These are phyloP conservation scores for Cynaeus angustus DNA, from an alignment of 2,888 invertebrate species.

Conservation along the genomic window DNA sequence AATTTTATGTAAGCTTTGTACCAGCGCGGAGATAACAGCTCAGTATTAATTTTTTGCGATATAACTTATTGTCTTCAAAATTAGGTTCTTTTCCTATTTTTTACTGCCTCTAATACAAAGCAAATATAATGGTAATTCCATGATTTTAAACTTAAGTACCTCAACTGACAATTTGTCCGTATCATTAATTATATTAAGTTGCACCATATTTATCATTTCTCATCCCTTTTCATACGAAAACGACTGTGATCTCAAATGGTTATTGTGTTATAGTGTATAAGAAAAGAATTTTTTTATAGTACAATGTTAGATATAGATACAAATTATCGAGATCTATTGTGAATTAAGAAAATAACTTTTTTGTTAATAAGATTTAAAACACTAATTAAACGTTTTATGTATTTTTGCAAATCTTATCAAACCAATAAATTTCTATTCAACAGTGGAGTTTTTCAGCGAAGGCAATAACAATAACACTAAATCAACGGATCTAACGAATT, in stretches of 20 bases:
- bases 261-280: neutral
- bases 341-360: no score
- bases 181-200: neutral
- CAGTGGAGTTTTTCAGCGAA: no score
- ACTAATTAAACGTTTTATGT: no score
- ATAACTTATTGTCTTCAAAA: neutral
- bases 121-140: neutral
- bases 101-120: neutral
- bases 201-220: neutral
- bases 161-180: neutral
- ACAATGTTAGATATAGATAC: conserved; percentile 7
- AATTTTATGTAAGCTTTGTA: no score
- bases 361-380: no score
- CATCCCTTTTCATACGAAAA: neutral
- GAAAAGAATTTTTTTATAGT: conserved; percentile 1
- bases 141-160: neutral
- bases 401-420: no score
- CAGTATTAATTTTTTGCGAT: neutral
- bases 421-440: no score
- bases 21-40: neutral
- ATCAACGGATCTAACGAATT: no score
- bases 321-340: neutral
- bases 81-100: neutral
- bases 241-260: conserved; percentile 15
- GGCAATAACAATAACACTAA: no score